Conservation (phyloP, 2,797 vertebrate genomes). For the Sebastes kiyomatsui region DNA sequence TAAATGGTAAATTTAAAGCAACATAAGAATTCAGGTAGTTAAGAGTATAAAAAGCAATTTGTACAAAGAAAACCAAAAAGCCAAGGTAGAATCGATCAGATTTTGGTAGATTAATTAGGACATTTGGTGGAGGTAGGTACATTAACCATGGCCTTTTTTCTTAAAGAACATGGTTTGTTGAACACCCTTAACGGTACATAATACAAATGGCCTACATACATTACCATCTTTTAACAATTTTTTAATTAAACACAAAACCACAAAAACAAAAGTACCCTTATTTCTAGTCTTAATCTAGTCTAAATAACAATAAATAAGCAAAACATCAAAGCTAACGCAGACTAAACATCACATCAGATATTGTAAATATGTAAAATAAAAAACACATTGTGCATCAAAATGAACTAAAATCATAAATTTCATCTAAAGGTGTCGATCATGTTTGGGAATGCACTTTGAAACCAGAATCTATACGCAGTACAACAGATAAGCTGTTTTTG, state of each 20-base stretch:
- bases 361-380: not conserved
- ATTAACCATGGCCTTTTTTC: slow-evolving; percentile 1
- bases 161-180: slow-evolving; percentile 6
- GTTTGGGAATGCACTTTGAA: not conserved
- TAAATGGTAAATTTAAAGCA: not conserved
- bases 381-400: not conserved
- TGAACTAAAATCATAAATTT: not conserved
- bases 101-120: slow-evolving; percentile 4
- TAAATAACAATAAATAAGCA: not conserved
- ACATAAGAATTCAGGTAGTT: not conserved
- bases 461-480: not conserved
- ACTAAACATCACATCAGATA: not conserved
- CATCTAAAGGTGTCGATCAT: not conserved
- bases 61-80: not conserved
- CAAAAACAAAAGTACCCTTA: not conserved
- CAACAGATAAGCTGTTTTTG: not conserved
- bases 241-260: not conserved
- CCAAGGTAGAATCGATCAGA: not conserved
- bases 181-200: not conserved
- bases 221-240: not conserved
- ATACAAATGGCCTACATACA: not conserved
- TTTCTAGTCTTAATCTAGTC: not conserved
- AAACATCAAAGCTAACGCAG: not conserved
- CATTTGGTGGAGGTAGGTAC: slow-evolving; percentile 3
- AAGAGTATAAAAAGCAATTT: not conserved